These are phyloP conservation scores for Drosophila emarginata DNA, from an alignment of 2,888 invertebrate genomes.

Conservation along the genomic window DNA sequence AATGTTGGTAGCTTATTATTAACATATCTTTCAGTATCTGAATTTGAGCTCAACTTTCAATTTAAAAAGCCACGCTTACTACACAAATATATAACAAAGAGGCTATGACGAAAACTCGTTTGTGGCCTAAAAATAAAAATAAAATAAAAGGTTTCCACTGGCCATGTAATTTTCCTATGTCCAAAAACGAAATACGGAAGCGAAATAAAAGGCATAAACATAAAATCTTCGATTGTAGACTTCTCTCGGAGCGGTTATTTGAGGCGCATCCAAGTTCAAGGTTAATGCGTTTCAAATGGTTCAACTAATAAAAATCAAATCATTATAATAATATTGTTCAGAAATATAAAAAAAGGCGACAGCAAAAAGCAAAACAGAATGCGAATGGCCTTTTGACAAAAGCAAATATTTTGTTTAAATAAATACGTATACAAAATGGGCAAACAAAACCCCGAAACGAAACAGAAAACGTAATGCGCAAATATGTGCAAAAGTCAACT, in stretches of 20 bases:
- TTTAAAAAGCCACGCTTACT: neutral
- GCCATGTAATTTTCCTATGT: slow-evolving; percentile 1
- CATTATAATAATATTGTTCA: slow-evolving; percentile 25
- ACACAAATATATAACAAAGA: neutral
- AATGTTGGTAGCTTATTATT: neutral
- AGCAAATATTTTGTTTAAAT: slow-evolving; percentile 47
- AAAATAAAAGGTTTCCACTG: slow-evolving; percentile 7
- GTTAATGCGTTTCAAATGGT: slow-evolving; percentile 25
- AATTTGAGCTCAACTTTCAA: neutral
- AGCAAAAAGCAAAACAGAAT: slow-evolving; percentile 45
- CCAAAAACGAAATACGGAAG: slow-evolving; percentile 32
- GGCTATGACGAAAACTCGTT: neutral
- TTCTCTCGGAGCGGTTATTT: neutral
- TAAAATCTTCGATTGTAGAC: slow-evolving; percentile 10
- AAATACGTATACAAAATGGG: slow-evolving; percentile 28
- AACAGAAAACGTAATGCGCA: slow-evolving; percentile 62
- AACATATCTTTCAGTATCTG: neutral
- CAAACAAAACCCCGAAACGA: slow-evolving; percentile 18
- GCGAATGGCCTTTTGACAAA: slow-evolving; percentile 70
- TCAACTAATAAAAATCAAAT: slow-evolving; percentile 27
- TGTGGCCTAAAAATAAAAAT: neutral
- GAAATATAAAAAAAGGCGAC: slow-evolving; percentile 16
- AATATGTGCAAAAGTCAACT: slow-evolving; percentile 41
- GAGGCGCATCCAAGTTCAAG: slow-evolving; percentile 36
- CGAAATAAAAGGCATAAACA: slow-evolving; percentile 19